Evolutionary conservation across 2,797 vertebrate species (phyloP).

Genomic region (Rhabdophis nuchalis): DNA sequence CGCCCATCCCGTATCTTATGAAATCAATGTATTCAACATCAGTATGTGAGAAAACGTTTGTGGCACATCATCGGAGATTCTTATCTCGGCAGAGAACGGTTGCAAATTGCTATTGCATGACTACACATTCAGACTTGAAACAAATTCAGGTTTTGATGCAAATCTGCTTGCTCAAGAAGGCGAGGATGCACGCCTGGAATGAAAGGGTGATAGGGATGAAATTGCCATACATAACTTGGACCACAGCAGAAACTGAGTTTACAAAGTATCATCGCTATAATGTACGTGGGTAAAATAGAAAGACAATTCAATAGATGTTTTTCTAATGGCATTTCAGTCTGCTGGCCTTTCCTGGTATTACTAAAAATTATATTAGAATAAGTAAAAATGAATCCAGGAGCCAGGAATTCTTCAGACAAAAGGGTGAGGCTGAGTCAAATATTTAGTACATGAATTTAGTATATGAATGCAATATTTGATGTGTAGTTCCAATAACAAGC

Average conservation of each 20-base stretch:
- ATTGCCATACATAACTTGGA: conserved; percentile 17
- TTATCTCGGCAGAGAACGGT: not conserved
- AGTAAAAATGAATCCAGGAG: not conserved
- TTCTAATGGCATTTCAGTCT: conserved; percentile 1
- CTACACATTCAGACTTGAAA: not conserved
- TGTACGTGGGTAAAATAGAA: not conserved
- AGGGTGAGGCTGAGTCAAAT: not conserved
- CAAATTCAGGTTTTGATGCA: not conserved
- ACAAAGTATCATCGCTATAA: not conserved
- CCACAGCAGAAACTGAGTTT: conserved; percentile 9
- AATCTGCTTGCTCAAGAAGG: conserved; percentile 11
- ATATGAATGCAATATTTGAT: not conserved
- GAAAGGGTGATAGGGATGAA: conserved; percentile 8
- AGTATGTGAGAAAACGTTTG: not conserved
- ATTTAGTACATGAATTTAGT: not conserved
- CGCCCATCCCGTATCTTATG: not conserved
- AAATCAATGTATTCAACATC: not conserved
- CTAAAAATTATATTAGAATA: not conserved
- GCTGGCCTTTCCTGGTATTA: not conserved
- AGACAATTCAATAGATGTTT: not conserved
- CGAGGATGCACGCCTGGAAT: not conserved
- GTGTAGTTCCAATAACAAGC: not conserved
- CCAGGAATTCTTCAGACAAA: not conserved
- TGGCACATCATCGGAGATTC: not conserved
- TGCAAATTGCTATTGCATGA: conserved; percentile 5